Evolutionary conservation across 2,888 invertebrate species (phyloP).

Genomic region (Tromatobia lineatoria): DNA sequence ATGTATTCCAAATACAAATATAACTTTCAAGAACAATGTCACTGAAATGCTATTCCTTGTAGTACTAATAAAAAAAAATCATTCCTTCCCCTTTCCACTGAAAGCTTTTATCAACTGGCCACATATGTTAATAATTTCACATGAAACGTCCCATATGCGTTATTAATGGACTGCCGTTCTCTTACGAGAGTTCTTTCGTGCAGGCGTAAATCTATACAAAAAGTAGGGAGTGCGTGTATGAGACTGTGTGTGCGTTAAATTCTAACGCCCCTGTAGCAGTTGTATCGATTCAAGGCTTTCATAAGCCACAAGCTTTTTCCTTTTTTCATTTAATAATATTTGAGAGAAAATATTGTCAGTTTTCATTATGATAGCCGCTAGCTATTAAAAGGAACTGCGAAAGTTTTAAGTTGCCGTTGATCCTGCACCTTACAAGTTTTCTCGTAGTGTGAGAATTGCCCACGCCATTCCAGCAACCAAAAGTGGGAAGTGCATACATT

Average conservation of each 20-base stretch:
- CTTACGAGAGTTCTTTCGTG: constrained; percentile 18
- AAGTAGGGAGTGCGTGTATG: constrained; percentile 14
- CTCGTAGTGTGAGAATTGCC: background rate
- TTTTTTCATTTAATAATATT: constrained; percentile 28
- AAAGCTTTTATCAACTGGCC: background rate
- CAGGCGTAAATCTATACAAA: constrained; percentile 8
- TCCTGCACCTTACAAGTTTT: background rate
- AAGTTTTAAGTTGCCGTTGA: background rate
- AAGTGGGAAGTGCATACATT: background rate
- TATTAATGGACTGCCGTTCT: constrained; percentile 12
- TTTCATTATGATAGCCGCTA: background rate
- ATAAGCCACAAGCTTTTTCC: constrained; percentile 28
- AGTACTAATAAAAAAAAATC: background rate
- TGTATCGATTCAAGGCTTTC: constrained; percentile 59
- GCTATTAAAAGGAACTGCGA: background rate
- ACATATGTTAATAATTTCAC: background rate
- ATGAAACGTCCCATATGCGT: background rate
- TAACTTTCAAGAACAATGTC: background rate
- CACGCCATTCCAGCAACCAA: background rate
- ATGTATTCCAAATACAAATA: background rate
- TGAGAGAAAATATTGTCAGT: background rate
- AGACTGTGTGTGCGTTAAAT: constrained; percentile 27
- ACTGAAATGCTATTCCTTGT: background rate
- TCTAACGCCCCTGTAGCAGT: constrained; percentile 55
- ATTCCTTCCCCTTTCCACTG: background rate